phyloP scores from a whole-genome alignment of 2,888 invertebrate species.

The Mesorhabditis spiculigera region DNA sequence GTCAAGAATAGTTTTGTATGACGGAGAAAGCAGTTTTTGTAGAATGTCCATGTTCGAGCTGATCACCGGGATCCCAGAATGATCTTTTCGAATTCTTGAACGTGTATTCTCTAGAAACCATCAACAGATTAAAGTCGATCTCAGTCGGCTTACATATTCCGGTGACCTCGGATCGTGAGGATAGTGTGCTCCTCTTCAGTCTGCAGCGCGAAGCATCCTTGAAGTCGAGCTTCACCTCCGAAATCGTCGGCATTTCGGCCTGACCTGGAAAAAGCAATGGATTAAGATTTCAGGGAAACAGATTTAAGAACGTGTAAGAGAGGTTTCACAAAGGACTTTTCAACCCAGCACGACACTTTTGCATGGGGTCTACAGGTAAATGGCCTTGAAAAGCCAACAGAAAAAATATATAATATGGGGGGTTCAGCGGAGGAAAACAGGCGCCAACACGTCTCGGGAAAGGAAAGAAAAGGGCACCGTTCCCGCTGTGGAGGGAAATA shows the following conservation, averaged over 20 bases:
- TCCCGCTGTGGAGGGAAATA: too few species aligned
- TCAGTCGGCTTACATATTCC: conserved; percentile 35
- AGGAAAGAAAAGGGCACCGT: too few species aligned
- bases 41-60: conserved; percentile 94
- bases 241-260: conserved; percentile 4
- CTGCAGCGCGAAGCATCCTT: conserved; percentile 85
- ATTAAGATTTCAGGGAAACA: too few species aligned
- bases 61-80: conserved; percentile 64
- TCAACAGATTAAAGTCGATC: neutral
- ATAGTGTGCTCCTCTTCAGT: conserved; percentile 80
- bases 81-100: conserved; percentile 61
- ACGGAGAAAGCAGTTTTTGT: neutral
- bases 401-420: too few species aligned
- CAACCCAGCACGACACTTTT: too few species aligned
- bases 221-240: conserved; percentile 84
- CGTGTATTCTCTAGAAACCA: conserved; percentile 27
- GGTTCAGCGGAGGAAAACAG: too few species aligned
- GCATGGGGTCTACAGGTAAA: too few species aligned
- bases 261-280: too few species aligned
- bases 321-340: too few species aligned
- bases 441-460: too few species aligned
- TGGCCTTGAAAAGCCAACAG: too few species aligned
- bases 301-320: too few species aligned
- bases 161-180: conserved; percentile 40
- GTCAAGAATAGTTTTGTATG: conserved; percentile 62